phyloP scores from a whole-genome alignment of 37 sponge, comb jelly and placozoan genomes.

The Halisarca cf. caerulea region DNA sequence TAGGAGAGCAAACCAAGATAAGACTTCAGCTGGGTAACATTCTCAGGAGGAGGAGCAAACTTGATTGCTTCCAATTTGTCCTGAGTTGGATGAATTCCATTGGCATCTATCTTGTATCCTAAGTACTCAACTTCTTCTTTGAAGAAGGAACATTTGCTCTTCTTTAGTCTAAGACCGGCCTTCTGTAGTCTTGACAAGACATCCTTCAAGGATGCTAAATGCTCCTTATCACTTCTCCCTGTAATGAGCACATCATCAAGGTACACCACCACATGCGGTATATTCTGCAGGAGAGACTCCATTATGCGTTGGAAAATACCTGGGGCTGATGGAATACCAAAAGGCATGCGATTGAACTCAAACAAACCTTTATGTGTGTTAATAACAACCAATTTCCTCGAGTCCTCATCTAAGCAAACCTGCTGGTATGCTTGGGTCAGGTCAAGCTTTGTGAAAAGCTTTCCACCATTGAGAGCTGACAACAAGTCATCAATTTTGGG shows the following conservation, averaged over 20 bases:
- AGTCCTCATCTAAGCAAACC: neutral
- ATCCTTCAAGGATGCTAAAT: too few relatives aligned
- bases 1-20: constrained; percentile 45
- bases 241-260: constrained; percentile 38
- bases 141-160: neutral
- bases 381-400: neutral
- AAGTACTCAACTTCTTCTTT: constrained; percentile 40
- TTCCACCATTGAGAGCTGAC: constrained; percentile 11
- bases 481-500: constrained; percentile 35
- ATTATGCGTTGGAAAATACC: constrained; percentile 44
- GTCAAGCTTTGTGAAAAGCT: constrained; percentile 40
- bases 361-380: constrained; percentile 40
- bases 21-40: constrained; percentile 18
- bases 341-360: constrained; percentile 21
- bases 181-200: neutral
- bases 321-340: constrained; percentile 35
- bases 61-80: constrained; percentile 19
- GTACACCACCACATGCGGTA: neutral
- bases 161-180: neutral
- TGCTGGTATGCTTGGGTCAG: constrained; percentile 22
- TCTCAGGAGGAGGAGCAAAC: constrained; percentile 21
- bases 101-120: constrained; percentile 30
- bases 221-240: neutral
- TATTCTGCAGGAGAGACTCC: constrained; percentile 29
- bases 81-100: constrained; percentile 18